Evolutionary conservation across 2,797 vertebrate species (phyloP).

Genomic region (Poeciliopsis turneri): DNA sequence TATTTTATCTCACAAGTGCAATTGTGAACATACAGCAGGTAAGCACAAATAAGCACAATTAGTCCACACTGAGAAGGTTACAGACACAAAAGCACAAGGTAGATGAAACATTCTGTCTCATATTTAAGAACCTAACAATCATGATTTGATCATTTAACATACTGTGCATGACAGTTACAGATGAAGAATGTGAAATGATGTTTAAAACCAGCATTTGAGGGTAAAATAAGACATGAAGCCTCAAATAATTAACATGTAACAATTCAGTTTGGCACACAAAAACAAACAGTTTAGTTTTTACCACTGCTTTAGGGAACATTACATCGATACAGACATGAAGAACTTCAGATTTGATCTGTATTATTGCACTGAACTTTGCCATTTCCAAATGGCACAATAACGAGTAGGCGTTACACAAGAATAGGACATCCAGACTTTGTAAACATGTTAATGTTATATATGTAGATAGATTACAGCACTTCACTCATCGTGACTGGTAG

Average conservation of each 20-base stretch:
- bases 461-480: constrained; percentile 19
- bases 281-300: neutral
- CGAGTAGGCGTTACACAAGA: constrained; percentile 52
- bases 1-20: constrained; percentile 55
- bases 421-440: constrained; percentile 41
- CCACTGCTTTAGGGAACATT: constrained; percentile 15
- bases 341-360: constrained; percentile 32
- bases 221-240: neutral
- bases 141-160: neutral
- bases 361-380: constrained; percentile 66
- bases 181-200: neutral
- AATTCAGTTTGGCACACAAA: constrained; percentile 26
- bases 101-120: neutral
- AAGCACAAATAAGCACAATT: constrained; percentile 50
- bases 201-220: constrained; percentile 9
- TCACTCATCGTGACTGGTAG: constrained; percentile 9
- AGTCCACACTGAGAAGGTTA: constrained; percentile 54
- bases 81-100: constrained; percentile 16
- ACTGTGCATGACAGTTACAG: neutral
- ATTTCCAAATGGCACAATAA: constrained; percentile 46
- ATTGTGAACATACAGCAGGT: constrained; percentile 50
- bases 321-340: constrained; percentile 54
- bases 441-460: constrained; percentile 32
- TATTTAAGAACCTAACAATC: neutral
- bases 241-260: neutral